Evolutionary conservation across 2,797 vertebrate species (phyloP).

Genomic region (Miichthys miiuy): DNA sequence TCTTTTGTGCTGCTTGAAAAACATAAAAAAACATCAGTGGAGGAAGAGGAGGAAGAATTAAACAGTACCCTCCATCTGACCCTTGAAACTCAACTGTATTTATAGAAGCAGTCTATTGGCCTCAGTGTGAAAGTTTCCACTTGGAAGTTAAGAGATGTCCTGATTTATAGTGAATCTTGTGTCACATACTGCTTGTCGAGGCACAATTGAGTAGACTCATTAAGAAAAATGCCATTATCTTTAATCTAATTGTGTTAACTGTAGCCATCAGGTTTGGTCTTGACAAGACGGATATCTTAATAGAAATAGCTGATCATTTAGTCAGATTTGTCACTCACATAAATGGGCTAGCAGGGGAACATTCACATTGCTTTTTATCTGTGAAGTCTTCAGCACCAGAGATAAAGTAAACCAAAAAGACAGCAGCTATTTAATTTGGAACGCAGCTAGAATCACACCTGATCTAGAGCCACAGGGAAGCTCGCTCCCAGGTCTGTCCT

Average conservation of each 20-base stretch:
- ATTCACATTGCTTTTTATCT: conserved; percentile 13
- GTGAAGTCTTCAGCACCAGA: conserved; percentile 24
- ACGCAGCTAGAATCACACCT: conserved; percentile 60
- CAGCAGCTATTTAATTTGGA: conserved; percentile 54
- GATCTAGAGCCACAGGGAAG: conserved; percentile 56
- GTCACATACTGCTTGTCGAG: conserved; percentile 4
- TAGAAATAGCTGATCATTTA: conserved; percentile 19
- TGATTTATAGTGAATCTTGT: not conserved
- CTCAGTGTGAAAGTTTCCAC: conserved; percentile 37
- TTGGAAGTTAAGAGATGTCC: conserved; percentile 35
- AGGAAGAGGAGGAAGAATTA: conserved; percentile 27
- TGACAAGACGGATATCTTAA: conserved; percentile 10
- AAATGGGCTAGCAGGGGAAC: not conserved
- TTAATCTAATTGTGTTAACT: not conserved
- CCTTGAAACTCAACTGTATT: conserved; percentile 51
- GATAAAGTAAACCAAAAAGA: conserved; percentile 40
- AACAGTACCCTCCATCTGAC: conserved; percentile 43
- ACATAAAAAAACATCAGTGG: conserved; percentile 41
- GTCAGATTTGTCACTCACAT: conserved; percentile 12
- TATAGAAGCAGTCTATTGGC: conserved; percentile 43
- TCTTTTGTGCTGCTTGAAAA: conserved; percentile 57
- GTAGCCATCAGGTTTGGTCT: not conserved
- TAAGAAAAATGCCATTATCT: conserved; percentile 27
- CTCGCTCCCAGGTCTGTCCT: conserved; percentile 56
- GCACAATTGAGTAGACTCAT: conserved; percentile 22